Conservation (phyloP, 2,888 invertebrate genomes). For the Protula sp. region DNA sequence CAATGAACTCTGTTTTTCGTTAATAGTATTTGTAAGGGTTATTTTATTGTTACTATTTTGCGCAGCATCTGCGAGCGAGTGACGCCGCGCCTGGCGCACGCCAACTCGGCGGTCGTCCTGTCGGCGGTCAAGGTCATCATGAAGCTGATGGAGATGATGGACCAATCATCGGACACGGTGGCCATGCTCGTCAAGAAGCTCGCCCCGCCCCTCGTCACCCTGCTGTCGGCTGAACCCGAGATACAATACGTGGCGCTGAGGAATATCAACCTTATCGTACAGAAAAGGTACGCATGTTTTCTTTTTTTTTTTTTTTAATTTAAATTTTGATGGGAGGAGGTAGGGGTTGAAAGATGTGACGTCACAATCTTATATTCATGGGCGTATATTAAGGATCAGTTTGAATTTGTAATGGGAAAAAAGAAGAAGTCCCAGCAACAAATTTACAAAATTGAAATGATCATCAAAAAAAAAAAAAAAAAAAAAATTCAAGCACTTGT, state of each 20-base stretch:
- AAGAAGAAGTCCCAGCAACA: too few relatives aligned
- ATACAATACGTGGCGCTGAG: conserved; percentile 97
- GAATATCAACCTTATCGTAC: conserved; percentile 98
- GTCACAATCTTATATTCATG: too few relatives aligned
- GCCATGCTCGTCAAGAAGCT: conserved; percentile 89
- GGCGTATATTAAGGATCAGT: too few relatives aligned
- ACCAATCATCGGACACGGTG: conserved; percentile 89
- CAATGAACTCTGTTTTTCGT: too few relatives aligned
- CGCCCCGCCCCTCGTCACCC: conserved; percentile 96
- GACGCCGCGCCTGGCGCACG: conserved; percentile 72
- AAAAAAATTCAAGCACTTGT: too few relatives aligned
- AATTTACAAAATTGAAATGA: too few relatives aligned
- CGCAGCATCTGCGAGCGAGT: conserved; percentile 30
- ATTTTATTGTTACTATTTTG: too few relatives aligned
- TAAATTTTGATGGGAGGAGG: too few relatives aligned
- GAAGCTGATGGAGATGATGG: conserved; percentile 97
- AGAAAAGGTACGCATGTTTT: conserved; percentile 64
- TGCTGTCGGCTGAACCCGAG: conserved; percentile 96
- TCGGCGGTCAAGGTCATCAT: conserved; percentile 97
- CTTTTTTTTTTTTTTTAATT: not conserved
- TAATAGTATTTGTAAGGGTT: too few relatives aligned
- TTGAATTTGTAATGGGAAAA: too few relatives aligned
- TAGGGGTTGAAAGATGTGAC: too few relatives aligned
- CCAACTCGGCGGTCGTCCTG: conserved; percentile 97
- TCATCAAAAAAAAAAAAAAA: too few relatives aligned